phyloP scores from a whole-genome alignment of 2,113 vertebrate genomes.

The Benitochromis conjunctus region DNA sequence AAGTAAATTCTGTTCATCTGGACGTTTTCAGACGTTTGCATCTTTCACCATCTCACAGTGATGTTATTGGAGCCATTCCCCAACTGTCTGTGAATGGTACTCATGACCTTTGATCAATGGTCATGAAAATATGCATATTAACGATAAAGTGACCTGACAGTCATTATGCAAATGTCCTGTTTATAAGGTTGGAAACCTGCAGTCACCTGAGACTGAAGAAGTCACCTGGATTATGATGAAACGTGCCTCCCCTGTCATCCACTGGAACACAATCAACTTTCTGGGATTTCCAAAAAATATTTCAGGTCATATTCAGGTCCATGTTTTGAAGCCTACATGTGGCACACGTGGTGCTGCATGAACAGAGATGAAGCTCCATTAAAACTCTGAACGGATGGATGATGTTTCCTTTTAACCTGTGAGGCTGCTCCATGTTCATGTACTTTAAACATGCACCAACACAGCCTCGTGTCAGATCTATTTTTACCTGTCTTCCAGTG shows the following conservation, averaged over 20 bases:
- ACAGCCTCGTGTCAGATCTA: neutral
- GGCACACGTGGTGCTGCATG: neutral
- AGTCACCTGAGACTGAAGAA: neutral
- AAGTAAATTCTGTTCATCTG: neutral
- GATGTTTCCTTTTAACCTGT: neutral
- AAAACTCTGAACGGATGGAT: neutral
- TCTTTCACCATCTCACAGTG: no score
- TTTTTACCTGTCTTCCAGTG: conserved; percentile 7
- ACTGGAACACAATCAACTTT: neutral
- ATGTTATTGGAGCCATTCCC: neutral
- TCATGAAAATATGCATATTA: neutral
- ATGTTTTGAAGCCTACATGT: neutral
- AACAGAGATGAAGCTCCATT: neutral
- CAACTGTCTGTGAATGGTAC: neutral
- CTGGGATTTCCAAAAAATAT: neutral
- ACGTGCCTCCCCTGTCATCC: neutral
- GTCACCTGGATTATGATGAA: neutral
- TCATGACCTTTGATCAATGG: neutral
- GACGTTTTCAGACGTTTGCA: neutral
- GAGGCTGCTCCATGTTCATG: neutral
- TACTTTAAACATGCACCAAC: neutral
- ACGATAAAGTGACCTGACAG: neutral
- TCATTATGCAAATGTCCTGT: no score
- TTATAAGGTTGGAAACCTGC: neutral
- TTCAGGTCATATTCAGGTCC: neutral